Evolutionary conservation across 2,888 invertebrate genomes (phyloP).

Genomic region (Rambutsinella grinnellia): DNA sequence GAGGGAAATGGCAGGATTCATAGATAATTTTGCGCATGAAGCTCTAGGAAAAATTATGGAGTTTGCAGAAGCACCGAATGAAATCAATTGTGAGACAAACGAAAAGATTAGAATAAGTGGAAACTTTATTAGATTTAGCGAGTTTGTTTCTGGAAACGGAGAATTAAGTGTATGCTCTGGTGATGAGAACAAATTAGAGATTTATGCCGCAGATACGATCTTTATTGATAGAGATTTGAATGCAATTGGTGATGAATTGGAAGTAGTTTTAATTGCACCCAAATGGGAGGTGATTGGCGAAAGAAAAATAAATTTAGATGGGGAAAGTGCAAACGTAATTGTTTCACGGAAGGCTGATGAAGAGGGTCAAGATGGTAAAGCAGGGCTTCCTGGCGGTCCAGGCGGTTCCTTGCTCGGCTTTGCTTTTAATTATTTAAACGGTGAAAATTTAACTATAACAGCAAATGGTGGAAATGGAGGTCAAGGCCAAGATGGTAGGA

Average conservation of each 20-base stretch:
- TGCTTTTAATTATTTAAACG: not conserved
- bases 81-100: not conserved
- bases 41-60: not conserved
- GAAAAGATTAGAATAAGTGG: not conserved
- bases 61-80: not conserved
- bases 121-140: not conserved
- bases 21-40: not conserved
- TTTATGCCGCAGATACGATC: conserved; percentile 7
- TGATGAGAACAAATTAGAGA: not conserved
- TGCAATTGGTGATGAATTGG: conserved; percentile 5
- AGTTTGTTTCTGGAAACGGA: too few species aligned
- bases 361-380: not conserved
- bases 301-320: not conserved
- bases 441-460: not conserved
- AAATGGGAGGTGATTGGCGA: conserved; percentile 9
- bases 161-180: too few species aligned
- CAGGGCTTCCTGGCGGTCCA: conserved; percentile 1
- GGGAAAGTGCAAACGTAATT: not conserved
- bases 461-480: conserved; percentile 5
- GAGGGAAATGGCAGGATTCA: not conserved
- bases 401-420: conserved; percentile 12
- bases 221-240: conserved; percentile 11
- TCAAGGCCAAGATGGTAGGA: conserved; percentile 3
- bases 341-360: not conserved
- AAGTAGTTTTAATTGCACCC: conserved; percentile 9